Evolutionary conservation across 64 coral and sea anemone species (phyloP).

Genomic region (Montipora sp.): DNA sequence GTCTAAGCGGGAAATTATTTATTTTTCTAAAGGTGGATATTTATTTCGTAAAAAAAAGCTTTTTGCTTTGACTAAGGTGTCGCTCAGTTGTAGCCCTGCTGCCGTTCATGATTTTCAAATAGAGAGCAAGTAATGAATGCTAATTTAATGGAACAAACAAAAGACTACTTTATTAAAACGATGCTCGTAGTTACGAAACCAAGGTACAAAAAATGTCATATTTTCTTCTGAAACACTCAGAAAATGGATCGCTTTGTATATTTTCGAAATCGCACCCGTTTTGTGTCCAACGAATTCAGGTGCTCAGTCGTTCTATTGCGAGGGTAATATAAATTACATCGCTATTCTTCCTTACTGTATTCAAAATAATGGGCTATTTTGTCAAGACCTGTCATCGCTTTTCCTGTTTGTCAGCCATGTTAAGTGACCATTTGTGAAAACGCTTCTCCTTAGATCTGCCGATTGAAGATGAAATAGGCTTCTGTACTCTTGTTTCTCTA

Average conservation of each 20-base stretch:
- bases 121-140: not conserved
- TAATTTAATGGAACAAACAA: constrained; percentile 42
- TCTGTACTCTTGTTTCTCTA: not conserved
- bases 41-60: not conserved
- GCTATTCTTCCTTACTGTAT: constrained; percentile 12
- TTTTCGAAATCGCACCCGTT: not conserved
- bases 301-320: not conserved
- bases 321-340: constrained; percentile 4
- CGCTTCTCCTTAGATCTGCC: not conserved
- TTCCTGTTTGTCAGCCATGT: not conserved
- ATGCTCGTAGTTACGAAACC: constrained; percentile 6
- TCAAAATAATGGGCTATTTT: not conserved
- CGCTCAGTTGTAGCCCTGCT: not conserved
- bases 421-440: not conserved
- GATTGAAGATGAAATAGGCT: not conserved
- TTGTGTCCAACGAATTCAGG: constrained; percentile 1
- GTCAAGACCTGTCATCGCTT: not conserved
- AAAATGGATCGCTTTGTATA: constrained; percentile 1
- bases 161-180: constrained; percentile 4
- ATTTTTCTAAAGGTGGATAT: not conserved
- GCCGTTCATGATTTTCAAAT: not conserved
- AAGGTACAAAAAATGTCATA: constrained; percentile 31
- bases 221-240: constrained; percentile 1
- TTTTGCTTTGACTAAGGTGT: not conserved
- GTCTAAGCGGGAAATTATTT: not conserved